Evolutionary conservation across 2,113 vertebrate species (phyloP), one percentile per base, ranked within the genome.

Genomic region (Grammomys surdaster): DNA sequence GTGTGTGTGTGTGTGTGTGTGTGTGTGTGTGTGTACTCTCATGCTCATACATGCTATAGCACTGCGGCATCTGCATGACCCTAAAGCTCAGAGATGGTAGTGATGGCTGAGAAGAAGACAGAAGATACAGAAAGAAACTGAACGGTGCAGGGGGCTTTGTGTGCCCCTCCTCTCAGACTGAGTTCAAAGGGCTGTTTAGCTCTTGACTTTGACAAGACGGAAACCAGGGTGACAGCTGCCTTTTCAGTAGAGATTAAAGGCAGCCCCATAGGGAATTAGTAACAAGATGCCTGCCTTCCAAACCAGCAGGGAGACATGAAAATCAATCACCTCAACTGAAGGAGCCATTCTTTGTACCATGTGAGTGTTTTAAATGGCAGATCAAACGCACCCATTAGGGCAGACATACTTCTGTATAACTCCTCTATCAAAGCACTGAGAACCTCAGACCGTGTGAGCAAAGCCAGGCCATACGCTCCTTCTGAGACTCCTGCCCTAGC

Each of bases 341-440:
- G 13, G 19, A 54, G 81, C 58, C 48, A 11, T 16, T 70, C 72
- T 91, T 80, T 63, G 56, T 69, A 31, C 51, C 88, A 9, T 87
- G 48, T 48, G 73, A 87, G 48, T 94, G 36, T 92, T 88, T 95
- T 92, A 60, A 97, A 95, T 60, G 89, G 46, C 67, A 89, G 67
- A 90, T 92, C 80, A 88, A 92, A 95, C 33, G 1, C 20, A 40
- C 6, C 54, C 90, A 89, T 89, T 77, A 72, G 19, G 60, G 40
- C 40, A 85, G n/a, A 92, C 46, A 33, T 5, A 81, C 12, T 80
- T 43, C 33, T 40, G 28, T 73, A 56, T 72, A 93, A 58, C 33
- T 88, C 75, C 58, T 77, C 65, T 72, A 20, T 93, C 48, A 88
- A 54, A 70, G 70, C 48, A 54, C 48, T 88, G 63, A 51, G 70